Conservation (phyloP, 2,113 vertebrate species). For the Sander vitreus region DNA sequence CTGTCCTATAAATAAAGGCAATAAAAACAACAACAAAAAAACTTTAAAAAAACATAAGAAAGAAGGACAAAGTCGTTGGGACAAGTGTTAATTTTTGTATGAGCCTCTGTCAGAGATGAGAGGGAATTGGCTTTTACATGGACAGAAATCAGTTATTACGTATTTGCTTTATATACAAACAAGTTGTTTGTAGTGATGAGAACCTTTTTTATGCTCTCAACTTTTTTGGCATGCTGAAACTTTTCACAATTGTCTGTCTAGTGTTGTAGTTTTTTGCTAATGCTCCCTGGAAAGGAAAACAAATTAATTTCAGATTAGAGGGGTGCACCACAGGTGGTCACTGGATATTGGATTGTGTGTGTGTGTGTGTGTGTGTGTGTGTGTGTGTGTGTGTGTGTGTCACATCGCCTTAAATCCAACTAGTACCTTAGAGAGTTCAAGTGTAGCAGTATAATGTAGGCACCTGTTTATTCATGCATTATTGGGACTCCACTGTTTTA, state of each 20-base stretch:
- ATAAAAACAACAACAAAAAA: too few relatives aligned
- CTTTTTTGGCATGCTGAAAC: not conserved
- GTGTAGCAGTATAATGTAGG: not conserved
- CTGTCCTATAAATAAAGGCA: too few relatives aligned
- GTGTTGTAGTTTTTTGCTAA: not conserved
- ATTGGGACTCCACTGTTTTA: not conserved
- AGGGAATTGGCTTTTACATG: not conserved
- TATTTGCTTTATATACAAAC: not conserved
- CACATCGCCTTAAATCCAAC: constrained; percentile 1
- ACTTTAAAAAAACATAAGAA: too few relatives aligned
- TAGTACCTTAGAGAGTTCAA: too few relatives aligned
- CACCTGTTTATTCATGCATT: not conserved
- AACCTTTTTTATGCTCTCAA: not conserved
- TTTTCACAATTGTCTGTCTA: not conserved
- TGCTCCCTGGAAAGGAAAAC: constrained; percentile 34
- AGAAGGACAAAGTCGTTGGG: too few relatives aligned
- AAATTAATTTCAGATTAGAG: constrained; percentile 74
- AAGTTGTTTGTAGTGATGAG: not conserved
- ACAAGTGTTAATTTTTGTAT: not conserved
- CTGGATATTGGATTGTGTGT: constrained; percentile 48
- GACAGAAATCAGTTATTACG: not conserved
- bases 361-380: constrained; percentile 4
- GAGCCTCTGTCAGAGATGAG: not conserved
- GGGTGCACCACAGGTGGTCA: constrained; percentile 32
- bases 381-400: not conserved